These are phyloP conservation scores for Turritopsis rubra DNA, from an alignment of 30 jellyfish, hydroid and myxozoan genomes.

Conservation along the genomic window DNA sequence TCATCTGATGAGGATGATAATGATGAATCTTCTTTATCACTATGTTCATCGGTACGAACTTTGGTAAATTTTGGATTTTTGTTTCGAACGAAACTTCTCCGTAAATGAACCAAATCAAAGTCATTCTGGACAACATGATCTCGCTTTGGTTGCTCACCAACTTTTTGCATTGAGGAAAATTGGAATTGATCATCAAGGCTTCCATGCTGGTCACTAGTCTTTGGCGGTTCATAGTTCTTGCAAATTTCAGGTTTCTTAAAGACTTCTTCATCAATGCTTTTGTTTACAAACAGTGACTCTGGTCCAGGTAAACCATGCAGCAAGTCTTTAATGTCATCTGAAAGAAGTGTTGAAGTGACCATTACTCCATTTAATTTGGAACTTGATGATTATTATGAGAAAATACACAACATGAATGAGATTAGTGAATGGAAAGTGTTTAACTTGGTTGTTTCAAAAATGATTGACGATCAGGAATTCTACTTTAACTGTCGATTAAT, in stretches of 20 bases:
- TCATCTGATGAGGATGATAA: slow-evolving; percentile 14
- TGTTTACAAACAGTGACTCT: background rate
- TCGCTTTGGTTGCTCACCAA: background rate
- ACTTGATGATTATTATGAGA: background rate
- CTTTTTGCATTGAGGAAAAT: slow-evolving; percentile 19
- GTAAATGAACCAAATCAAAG: slow-evolving; percentile 23
- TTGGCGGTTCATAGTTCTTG: background rate
- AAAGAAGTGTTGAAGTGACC: background rate
- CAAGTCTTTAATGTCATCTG: background rate
- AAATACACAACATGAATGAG: too few species aligned
- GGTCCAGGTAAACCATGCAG: background rate
- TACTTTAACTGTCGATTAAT: background rate
- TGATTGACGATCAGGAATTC: background rate
- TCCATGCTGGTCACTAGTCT: background rate
- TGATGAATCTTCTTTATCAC: background rate
- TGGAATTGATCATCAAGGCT: slow-evolving; percentile 5
- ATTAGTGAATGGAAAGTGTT: too few species aligned
- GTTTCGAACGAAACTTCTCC: background rate
- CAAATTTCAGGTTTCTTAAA: background rate
- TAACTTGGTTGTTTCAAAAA: background rate
- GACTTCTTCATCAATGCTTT: background rate
- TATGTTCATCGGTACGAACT: slow-evolving; percentile 15
- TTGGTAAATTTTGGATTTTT: background rate
- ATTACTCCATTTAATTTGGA: too few species aligned
- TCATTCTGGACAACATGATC: slow-evolving; percentile 14